A percentile compares a stretch with the other conserved stretches of the same genome.
Evolutionary conservation across 1,140 invertebrate genomes (phyloP).

Genomic region (Anastatus disparis): DNA sequence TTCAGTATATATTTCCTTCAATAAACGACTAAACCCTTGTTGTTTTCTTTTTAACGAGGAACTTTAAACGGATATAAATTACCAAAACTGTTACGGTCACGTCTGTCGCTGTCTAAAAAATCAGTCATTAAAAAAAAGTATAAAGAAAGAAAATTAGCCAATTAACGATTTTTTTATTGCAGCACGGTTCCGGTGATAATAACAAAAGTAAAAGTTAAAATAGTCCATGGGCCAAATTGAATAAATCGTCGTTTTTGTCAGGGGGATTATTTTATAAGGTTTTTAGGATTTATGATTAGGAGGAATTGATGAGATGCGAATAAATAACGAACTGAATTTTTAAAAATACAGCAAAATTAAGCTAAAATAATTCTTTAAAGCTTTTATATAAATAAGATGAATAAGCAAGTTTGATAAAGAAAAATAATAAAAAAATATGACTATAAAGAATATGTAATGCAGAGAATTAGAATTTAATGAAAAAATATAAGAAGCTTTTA

Average conservation of each 20-base stretch:
- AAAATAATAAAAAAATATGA: background rate
- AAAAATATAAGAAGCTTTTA: background rate
- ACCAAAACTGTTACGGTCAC: background rate
- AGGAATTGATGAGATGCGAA: no score
- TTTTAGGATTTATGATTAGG: no score
- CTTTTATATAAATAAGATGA: background rate
- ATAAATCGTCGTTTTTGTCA: background rate
- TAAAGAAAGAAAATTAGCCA: no score
- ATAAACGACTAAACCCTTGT: background rate
- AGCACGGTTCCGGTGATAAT: background rate
- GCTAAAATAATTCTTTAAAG: background rate
- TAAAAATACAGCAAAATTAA: constrained; percentile 2
- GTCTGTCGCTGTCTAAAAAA: constrained; percentile 11
- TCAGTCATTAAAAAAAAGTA: no score
- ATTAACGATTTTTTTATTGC: background rate
- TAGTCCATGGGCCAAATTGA: background rate
- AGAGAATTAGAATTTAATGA: background rate
- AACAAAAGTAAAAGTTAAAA: background rate
- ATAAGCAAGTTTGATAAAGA: background rate
- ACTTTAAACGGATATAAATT: background rate
- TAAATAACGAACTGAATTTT: constrained; percentile 26
- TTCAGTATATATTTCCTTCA: no score
- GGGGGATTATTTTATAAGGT: constrained; percentile 2
- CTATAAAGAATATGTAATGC: background rate
- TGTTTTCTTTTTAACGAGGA: constrained; percentile 11